Conservation (phyloP, 2,113 vertebrate genomes). For the Saguinus midas region DNA sequence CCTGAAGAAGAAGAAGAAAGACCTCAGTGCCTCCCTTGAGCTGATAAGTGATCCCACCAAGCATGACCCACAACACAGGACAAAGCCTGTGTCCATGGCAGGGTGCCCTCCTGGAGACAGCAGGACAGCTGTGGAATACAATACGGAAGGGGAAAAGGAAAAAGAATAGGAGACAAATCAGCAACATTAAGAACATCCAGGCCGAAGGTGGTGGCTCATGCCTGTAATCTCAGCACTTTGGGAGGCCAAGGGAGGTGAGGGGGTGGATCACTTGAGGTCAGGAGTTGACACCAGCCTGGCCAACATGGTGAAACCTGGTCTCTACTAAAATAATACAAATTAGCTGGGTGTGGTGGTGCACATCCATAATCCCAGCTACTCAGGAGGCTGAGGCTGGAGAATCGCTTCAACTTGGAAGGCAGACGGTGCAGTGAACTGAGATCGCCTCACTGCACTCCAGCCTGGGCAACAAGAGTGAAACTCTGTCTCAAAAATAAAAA, state of each 20-base stretch:
- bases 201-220: background rate
- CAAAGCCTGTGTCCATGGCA: background rate
- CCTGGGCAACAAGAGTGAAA: background rate
- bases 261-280: background rate
- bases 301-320: background rate
- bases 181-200: background rate
- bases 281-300: background rate
- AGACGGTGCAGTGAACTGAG: background rate
- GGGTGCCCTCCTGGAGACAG: background rate
- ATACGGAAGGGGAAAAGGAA: background rate
- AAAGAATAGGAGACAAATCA: background rate
- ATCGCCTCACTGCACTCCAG: background rate
- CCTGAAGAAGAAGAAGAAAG: too few species aligned
- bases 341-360: background rate
- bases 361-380: background rate
- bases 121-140: too few species aligned
- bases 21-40: background rate
- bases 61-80: accelerated
- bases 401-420: background rate
- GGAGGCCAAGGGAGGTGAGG: background rate
- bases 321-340: background rate
- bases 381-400: background rate
- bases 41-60: background rate
- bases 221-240: background rate
- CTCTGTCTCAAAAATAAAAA: background rate